Conservation (phyloP, 2,797 vertebrate genomes). For the Huso huso region DNA sequence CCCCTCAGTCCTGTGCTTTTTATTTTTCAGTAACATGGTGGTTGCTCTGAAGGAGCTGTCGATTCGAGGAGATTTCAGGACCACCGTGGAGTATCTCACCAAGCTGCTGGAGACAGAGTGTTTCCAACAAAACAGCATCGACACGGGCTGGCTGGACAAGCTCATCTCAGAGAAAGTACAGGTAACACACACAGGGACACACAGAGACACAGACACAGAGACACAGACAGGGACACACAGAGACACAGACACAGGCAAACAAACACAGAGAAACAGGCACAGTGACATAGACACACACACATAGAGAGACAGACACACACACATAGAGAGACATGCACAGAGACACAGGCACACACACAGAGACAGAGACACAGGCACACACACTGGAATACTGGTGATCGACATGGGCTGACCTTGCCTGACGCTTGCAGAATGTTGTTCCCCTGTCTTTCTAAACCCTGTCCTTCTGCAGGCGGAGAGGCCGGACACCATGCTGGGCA, state of each 20-base stretch:
- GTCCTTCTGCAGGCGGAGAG: constrained; percentile 74
- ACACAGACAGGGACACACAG: too few species aligned
- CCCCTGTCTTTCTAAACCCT: too few species aligned
- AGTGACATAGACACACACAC: too few species aligned
- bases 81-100: constrained; percentile 95
- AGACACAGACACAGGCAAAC: too few species aligned
- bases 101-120: constrained; percentile 93
- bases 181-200: constrained; percentile 47
- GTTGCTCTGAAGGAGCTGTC: constrained; percentile 94
- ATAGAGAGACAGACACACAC: too few species aligned
- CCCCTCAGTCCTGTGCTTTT: constrained; percentile 13
- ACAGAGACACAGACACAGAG: too few species aligned
- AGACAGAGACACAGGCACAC: too few species aligned
- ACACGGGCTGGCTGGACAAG: constrained; percentile 94
- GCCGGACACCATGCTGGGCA: constrained; percentile 91
- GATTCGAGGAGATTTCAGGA: constrained; percentile 94
- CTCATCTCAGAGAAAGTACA: constrained; percentile 97
- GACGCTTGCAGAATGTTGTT: too few species aligned
- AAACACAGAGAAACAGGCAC: too few species aligned
- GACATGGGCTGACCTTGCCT: neutral
- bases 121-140: constrained; percentile 92
- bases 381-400: neutral
- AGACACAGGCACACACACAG: too few species aligned
- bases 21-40: constrained; percentile 83
- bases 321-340: too few species aligned